These are phyloP conservation scores for Hymenochirus boettgeri DNA, from an alignment of 2,113 vertebrate genomes.

Conservation along the genomic window DNA sequence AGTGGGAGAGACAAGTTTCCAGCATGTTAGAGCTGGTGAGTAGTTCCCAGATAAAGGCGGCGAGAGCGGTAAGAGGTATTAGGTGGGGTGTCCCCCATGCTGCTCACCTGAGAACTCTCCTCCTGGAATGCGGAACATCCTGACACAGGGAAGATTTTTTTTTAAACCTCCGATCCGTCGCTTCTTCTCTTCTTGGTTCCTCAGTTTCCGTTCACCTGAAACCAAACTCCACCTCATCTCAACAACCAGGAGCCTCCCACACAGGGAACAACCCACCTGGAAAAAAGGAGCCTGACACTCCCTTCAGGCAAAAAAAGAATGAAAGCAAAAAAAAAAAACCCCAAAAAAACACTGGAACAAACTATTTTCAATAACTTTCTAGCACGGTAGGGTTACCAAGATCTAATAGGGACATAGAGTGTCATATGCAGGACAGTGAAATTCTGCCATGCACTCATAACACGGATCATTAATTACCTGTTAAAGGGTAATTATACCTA, in stretches of 20 bases:
- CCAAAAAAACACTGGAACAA: neutral
- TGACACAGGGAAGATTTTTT: neutral
- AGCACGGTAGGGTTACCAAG: too few species aligned
- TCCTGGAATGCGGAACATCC: conserved; percentile 32
- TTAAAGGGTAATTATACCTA: too few species aligned
- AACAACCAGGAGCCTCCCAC: conserved; percentile 15
- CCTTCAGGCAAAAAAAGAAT: neutral
- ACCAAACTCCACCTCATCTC: conserved; percentile 22
- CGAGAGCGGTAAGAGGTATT: neutral
- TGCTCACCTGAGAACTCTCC: conserved; percentile 30
- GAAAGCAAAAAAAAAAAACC: too few species aligned
- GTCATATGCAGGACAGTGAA: too few species aligned
- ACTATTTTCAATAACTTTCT: too few species aligned
- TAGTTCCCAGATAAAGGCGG: neutral
- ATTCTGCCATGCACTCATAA: too few species aligned
- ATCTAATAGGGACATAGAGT: too few species aligned
- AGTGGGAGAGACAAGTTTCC: neutral
- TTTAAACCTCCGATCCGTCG: neutral
- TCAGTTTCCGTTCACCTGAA: conserved; percentile 36
- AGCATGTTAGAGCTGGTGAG: neutral
- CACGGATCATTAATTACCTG: too few species aligned
- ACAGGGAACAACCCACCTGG: conserved; percentile 24
- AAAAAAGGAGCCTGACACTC: conserved; percentile 7
- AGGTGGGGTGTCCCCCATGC: neutral
- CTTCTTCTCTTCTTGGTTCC: conserved; percentile 7